Evolutionary conservation across 2,113 vertebrate species (phyloP).

Genomic region (Isichthys henryi): DNA sequence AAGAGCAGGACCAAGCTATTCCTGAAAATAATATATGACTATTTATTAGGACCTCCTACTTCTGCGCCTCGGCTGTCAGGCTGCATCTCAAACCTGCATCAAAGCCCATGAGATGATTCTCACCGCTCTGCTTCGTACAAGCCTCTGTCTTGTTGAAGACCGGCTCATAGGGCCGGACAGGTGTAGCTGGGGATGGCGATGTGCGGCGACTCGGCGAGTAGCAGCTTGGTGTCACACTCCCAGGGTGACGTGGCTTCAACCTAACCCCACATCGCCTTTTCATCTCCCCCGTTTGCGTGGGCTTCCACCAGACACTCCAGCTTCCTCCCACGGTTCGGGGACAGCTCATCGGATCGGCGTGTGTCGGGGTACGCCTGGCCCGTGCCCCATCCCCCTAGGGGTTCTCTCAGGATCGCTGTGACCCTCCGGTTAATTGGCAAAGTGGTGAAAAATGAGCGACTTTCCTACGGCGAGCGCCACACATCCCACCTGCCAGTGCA

Average conservation of each 20-base stretch:
- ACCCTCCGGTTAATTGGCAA: not conserved
- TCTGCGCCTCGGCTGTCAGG: not conserved
- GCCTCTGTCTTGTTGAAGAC: not conserved
- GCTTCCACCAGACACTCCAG: not conserved
- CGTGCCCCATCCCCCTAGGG: not conserved
- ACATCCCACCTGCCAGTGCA: not conserved
- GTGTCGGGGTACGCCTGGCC: not conserved
- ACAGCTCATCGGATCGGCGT: not conserved
- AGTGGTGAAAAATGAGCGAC: not conserved
- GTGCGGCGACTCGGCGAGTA: too few relatives aligned
- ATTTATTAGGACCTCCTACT: not conserved
- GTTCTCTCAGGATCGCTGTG: not conserved
- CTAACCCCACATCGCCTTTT: not conserved
- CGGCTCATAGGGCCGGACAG: not conserved
- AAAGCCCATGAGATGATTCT: not conserved
- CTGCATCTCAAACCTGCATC: not conserved
- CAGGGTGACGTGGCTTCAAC: not conserved
- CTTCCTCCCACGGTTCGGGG: not conserved
- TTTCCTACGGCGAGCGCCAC: not conserved
- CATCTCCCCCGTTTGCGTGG: not conserved
- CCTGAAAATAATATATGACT: not conserved
- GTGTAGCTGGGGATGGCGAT: not conserved
- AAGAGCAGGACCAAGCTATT: not conserved
- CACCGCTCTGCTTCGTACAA: not conserved
- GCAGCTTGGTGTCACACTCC: not conserved